Evolutionary conservation across 2,888 invertebrate species (phyloP).

Genomic region (Scaptomyza polygonia): DNA sequence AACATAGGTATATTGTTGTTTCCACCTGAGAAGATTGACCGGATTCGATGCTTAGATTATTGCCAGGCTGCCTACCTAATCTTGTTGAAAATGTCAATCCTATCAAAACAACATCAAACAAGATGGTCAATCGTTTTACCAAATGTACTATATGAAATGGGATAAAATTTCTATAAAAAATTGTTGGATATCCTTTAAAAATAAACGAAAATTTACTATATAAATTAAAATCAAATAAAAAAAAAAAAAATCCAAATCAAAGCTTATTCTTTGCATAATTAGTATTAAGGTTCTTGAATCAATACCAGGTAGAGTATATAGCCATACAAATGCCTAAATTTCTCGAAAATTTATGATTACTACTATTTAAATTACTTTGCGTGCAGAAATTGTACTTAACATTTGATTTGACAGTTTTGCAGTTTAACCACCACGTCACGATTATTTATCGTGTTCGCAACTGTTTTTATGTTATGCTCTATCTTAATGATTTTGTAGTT

Average conservation of each 20-base stretch:
- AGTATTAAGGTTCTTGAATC: background rate
- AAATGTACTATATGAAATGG: too few relatives aligned
- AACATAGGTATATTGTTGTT: background rate
- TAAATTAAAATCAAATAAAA: too few relatives aligned
- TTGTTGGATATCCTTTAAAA: too few relatives aligned
- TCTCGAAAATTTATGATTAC: background rate
- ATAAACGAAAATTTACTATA: too few relatives aligned
- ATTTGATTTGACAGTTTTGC: background rate
- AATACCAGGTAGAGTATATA: too few relatives aligned
- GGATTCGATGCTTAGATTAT: background rate
- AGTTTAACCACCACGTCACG: background rate
- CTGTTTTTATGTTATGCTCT: conserved; percentile 38
- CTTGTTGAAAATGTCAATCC: too few relatives aligned
- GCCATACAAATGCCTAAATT: background rate
- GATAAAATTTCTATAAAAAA: too few relatives aligned
- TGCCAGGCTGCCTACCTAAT: too few relatives aligned
- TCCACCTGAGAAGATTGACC: background rate
- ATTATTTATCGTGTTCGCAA: background rate
- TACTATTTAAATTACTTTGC: background rate
- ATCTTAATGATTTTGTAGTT: conserved; percentile 67
- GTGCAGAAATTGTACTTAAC: background rate
- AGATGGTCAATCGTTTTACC: too few relatives aligned
- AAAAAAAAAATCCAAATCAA: too few relatives aligned
- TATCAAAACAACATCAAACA: too few relatives aligned
- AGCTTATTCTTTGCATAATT: background rate